Evolutionary conservation across 2,113 vertebrate species (phyloP), one percentile per base, ranked within the genome.

Genomic region (Atrichornis clamosus): DNA sequence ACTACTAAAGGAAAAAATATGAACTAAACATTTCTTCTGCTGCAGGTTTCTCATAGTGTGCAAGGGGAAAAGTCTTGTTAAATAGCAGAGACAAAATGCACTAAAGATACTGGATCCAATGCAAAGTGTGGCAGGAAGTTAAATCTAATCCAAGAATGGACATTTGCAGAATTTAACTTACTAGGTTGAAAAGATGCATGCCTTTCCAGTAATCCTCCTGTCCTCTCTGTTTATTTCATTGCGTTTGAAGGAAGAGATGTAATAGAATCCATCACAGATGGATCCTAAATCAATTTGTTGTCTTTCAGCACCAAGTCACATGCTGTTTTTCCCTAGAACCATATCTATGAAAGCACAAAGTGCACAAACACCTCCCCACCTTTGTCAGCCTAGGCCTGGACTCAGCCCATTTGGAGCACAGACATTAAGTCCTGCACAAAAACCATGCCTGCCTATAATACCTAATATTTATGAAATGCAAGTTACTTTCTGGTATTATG

Each of bases 121-220:
- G 46, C 44, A 46, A n/a, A 67, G 11, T 37, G n/a, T 41, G 28
- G 13, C 32, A 90, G 32, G 33, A 77, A 55, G n/a, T 33, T 5
- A 46, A 28, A 53, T 11, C 33, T 53, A 64, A 53, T 17, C 18
- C 19, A 41, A 24, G 18, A 69, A 8, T 13, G 23, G 14, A 13
- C 26, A 18, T n/a, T 10, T 68, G 55, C 98, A 99, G 92, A 99
- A 99, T 68, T 98, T 98, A 46, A 28, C 97, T 96, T 87, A 98
- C 97, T 82, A 99, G 98, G 96, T 98, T 98, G 70, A 65, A 56
- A 62, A 44, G 10, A 50, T 10, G 24, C 27, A 58, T 20, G 20
- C 5, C 64, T 9, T 64, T 56, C 9, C 13, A 60, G 23, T 46
- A 28, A 47, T 64, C 58, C 11, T 59, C 17, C 14, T 69, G 33